Conservation (phyloP, 2,113 vertebrate genomes). For the Microcebus ravelobensis region DNA sequence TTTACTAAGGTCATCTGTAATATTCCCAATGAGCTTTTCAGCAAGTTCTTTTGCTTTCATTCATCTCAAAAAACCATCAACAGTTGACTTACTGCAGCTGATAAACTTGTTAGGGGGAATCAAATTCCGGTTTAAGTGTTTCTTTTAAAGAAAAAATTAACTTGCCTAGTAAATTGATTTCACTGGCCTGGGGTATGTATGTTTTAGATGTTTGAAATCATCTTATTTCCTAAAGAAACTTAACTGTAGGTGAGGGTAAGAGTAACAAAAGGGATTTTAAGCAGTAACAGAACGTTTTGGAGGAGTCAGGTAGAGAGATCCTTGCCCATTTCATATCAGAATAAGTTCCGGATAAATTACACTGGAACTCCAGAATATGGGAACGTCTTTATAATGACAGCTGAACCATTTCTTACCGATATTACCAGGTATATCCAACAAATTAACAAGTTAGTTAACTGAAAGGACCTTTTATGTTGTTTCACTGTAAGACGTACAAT, state of each 20-base stretch:
- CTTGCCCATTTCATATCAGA: neutral
- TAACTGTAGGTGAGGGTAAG: neutral
- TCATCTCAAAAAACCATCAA: neutral
- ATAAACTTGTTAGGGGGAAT: neutral
- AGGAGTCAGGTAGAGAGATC: neutral
- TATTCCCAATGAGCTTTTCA: neutral
- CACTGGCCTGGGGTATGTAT: neutral
- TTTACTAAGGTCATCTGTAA: neutral
- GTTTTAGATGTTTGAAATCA: neutral
- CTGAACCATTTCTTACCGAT: neutral
- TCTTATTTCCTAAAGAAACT: neutral
- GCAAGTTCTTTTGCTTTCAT: conserved; percentile 3
- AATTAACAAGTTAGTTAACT: conserved; percentile 31
- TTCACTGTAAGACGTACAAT: neutral
- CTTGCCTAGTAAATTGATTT: neutral
- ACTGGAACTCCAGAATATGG: neutral
- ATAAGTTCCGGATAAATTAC: neutral
- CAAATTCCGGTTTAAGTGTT: neutral
- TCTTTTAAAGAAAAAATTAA: neutral
- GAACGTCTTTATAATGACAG: neutral
- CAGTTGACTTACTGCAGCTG: conserved; percentile 28
- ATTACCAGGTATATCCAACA: neutral
- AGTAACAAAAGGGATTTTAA: neutral
- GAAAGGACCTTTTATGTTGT: neutral
- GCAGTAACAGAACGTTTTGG: neutral